phyloP scores from a whole-genome alignment of 2,113 vertebrate species.

The Oostethus manadensis region DNA sequence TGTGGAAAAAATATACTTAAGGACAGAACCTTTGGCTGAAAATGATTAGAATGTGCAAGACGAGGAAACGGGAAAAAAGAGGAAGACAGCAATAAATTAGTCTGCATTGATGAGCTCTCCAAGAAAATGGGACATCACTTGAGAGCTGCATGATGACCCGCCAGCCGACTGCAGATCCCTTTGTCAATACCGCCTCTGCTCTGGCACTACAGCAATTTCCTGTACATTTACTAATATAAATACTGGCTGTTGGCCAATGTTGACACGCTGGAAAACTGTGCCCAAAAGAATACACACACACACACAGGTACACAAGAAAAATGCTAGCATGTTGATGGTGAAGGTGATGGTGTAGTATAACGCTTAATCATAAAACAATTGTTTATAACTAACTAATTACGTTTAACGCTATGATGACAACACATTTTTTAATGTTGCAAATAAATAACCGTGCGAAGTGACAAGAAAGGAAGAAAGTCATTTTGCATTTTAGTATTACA shows the following conservation, averaged over 20 bases:
- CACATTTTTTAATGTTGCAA: too few relatives aligned
- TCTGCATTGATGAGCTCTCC: slow-evolving; percentile 24
- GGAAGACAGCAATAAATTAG: slow-evolving; percentile 35
- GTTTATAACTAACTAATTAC: too few relatives aligned
- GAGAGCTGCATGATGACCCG: slow-evolving; percentile 24
- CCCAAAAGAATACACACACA: slow-evolving; percentile 1
- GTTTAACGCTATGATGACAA: too few relatives aligned
- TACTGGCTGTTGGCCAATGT: slow-evolving; percentile 4
- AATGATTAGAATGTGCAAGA: slow-evolving; percentile 3
- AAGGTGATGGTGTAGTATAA: too few relatives aligned
- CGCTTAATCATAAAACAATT: too few relatives aligned
- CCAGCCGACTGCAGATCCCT: slow-evolving; percentile 23
- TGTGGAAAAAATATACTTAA: too few relatives aligned
- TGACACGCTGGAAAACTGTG: slow-evolving; percentile 9
- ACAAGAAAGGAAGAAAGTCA: slow-evolving; percentile 20
- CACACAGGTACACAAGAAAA: slow-evolving; percentile 2
- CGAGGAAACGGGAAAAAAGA: slow-evolving; percentile 9
- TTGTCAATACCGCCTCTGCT: slow-evolving; percentile 41
- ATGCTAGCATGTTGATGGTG: neutral
- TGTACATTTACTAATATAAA: slow-evolving; percentile 26
- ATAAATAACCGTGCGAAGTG: slow-evolving; percentile 10
- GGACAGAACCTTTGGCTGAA: slow-evolving; percentile 1
- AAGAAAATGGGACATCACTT: slow-evolving; percentile 27
- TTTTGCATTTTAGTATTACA: slow-evolving; percentile 23
- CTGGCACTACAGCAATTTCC: slow-evolving; percentile 31